Percentiles rank a stretch among this genome's conserved stretches.
Conservation (phyloP, 2,888 invertebrate genomes). For the Nematopogon swammerdamellus region DNA sequence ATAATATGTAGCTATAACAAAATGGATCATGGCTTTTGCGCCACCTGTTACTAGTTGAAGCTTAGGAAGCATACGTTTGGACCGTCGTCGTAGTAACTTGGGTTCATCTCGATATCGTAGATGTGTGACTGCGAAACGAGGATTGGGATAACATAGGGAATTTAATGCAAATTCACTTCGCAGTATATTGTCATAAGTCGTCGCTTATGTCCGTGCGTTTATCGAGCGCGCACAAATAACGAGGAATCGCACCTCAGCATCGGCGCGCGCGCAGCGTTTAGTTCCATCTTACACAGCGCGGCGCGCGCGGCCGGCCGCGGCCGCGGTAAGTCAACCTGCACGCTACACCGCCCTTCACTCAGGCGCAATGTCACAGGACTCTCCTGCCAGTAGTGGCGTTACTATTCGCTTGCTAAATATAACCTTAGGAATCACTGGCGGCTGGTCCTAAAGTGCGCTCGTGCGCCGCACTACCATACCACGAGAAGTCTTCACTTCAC, state of each 20-base stretch:
- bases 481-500: no score
- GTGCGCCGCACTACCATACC: no score
- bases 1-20: no score
- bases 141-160: background rate
- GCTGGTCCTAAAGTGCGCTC: no score
- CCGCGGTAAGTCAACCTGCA: background rate
- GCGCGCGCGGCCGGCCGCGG: background rate
- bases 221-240: slow-evolving; percentile 30
- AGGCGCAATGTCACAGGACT: background rate
- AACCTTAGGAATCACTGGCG: no score
- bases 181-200: slow-evolving; percentile 31
- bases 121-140: background rate
- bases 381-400: background rate
- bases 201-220: slow-evolving; percentile 12
- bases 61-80: no score
- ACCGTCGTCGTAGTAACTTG: no score
- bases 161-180: background rate
- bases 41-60: no score
- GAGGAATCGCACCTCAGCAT: slow-evolving; percentile 43
- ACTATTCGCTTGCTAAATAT: no score
- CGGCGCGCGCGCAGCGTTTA: slow-evolving; percentile 14
- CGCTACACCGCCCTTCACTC: background rate
- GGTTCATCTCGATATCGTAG: no score
- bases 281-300: background rate
- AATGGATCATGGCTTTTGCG: no score